phyloP scores from a whole-genome alignment of 2,113 vertebrate genomes.

The Porphyrio hochstetteri region DNA sequence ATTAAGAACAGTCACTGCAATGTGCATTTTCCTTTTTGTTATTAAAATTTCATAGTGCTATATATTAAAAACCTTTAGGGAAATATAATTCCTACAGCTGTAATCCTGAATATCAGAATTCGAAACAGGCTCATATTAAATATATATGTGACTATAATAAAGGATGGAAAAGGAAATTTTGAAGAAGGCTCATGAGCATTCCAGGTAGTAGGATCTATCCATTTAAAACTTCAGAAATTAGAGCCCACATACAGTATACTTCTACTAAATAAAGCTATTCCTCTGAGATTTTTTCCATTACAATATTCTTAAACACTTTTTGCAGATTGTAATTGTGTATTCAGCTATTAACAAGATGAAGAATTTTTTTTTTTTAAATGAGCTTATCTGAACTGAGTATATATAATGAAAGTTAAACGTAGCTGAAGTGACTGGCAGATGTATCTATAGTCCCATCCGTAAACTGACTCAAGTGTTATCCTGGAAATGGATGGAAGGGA shows the following conservation, averaged over 20 bases:
- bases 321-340: neutral
- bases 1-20: neutral
- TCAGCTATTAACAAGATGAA: neutral
- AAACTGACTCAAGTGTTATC: neutral
- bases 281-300: neutral
- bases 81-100: conserved; percentile 10
- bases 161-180: neutral
- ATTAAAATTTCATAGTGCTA: conserved; percentile 32
- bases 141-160: conserved; percentile 16
- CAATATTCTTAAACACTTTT: neutral
- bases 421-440: neutral
- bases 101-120: neutral
- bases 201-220: neutral
- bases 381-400: neutral
- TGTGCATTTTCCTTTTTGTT: conserved; percentile 14
- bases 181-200: neutral
- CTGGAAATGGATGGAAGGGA: neutral
- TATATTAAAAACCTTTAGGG: conserved; percentile 55
- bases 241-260: neutral
- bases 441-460: neutral
- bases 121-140: conserved; percentile 9
- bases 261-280: neutral
- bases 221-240: neutral
- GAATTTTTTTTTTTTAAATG: neutral
- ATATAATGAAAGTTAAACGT: neutral